Base-by-base conservation (phyloP, 2,797 vertebrate species). In the Balearica regulorum region DNA sequence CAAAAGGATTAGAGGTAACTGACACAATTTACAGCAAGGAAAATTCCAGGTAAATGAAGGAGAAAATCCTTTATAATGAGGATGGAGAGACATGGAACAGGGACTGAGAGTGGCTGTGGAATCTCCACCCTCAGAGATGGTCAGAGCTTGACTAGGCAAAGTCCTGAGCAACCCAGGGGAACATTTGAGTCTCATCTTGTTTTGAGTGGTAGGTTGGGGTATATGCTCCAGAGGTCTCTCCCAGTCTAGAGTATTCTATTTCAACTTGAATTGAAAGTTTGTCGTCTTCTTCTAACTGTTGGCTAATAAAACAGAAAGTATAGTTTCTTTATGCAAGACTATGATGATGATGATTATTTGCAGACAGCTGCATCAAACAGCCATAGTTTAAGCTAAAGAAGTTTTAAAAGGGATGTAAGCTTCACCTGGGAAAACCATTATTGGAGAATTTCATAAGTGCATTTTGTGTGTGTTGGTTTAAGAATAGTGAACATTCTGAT, bases 61-160 rank as follows among this genome's bases (percentile, higher is more conserved):
- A 66, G 48, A 89, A 84, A 46, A 58, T 81, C 4, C 7, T 66
- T 82, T 48, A 22, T 20, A 61, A 20, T 53, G 49, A 69, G 25
- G 20, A 6, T 76, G 37, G 70, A 46, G 73, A 68, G 24, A 66
- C 1, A 1, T 11, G 16, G 16, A 84, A n/a, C 20, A 55, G 73
- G 11, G 9, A 4, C 17, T 76, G 0, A 0, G 28, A 37, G 37
- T 53, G 28, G 2, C 54, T 69, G 4, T 54, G 44, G 41, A 26
- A 55, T 76, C 35, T 71, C 29, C 15, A 11, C 76, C 22, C 41
- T 79, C n/a, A 19, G 70, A 68, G 28, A 11, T 49, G 16, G 44
- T 49, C 46, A 77, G 37, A 81, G 25, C 68, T 79, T 76, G 22
- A 17, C 13, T 29, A 55, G 29, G 18, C 54, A 71, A 58, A 10